Evolutionary conservation across 2,113 vertebrate species (phyloP).

Genomic region (Platysternon megacephalum): DNA sequence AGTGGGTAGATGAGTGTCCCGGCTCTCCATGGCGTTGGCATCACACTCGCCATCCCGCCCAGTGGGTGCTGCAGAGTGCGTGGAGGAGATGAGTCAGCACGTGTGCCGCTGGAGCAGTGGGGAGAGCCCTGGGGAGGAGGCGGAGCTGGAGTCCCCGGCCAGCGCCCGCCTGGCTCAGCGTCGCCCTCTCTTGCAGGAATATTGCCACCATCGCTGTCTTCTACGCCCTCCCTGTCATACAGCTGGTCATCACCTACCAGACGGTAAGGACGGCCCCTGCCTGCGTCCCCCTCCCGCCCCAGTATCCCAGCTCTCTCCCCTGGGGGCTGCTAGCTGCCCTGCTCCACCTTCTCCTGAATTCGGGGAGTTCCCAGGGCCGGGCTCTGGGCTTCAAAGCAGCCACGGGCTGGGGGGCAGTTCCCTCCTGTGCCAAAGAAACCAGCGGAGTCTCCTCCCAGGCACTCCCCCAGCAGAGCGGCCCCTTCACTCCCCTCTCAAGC

Average conservation of each 20-base stretch:
- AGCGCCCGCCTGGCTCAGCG: background rate
- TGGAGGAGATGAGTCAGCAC: too few species aligned
- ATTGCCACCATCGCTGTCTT: conserved; percentile 96
- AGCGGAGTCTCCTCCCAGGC: background rate
- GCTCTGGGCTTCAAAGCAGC: background rate
- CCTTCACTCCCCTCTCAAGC: too few species aligned
- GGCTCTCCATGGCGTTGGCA: background rate
- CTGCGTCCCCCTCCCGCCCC: accelerated
- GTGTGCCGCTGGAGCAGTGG: background rate
- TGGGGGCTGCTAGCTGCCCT: background rate
- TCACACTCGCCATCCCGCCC: background rate
- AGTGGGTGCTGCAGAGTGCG: background rate
- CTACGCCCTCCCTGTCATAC: conserved; percentile 94
- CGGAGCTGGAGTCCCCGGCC: background rate
- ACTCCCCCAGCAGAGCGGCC: too few species aligned
- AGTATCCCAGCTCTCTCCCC: background rate
- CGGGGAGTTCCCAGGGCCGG: background rate
- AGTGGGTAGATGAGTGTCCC: background rate
- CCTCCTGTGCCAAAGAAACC: background rate
- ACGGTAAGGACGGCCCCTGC: conserved; percentile 79
- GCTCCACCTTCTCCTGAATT: background rate
- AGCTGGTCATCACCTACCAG: conserved; percentile 98
- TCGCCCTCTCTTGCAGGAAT: conserved; percentile 84
- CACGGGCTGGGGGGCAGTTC: background rate
- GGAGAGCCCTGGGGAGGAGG: background rate